phyloP scores from a whole-genome alignment of 2,113 vertebrate genomes.

The Pterophyllum scalare region DNA sequence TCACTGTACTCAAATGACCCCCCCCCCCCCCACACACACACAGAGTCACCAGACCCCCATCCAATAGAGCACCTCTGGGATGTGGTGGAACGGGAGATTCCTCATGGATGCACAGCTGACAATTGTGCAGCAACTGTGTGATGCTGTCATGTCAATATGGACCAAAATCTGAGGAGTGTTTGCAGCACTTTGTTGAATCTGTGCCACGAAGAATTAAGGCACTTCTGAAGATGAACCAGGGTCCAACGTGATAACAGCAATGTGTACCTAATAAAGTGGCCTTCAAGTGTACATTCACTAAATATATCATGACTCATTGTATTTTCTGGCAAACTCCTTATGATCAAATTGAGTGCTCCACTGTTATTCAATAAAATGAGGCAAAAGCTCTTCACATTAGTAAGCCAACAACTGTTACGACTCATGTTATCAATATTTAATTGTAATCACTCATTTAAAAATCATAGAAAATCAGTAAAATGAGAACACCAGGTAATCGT shows the following conservation, averaged over 20 bases:
- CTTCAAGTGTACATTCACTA: background rate
- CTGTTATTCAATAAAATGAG: background rate
- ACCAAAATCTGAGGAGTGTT: too few relatives aligned
- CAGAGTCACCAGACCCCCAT: too few relatives aligned
- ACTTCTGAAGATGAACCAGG: background rate
- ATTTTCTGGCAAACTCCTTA: background rate
- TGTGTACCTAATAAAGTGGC: background rate
- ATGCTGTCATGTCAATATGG: too few relatives aligned
- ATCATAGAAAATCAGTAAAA: background rate
- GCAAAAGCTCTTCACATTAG: background rate
- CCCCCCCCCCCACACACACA: too few relatives aligned
- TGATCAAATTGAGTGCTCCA: background rate
- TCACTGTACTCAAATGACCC: too few relatives aligned
- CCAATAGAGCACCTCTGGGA: too few relatives aligned
- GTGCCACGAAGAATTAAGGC: too few relatives aligned
- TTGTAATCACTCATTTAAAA: background rate
- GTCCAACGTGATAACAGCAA: background rate
- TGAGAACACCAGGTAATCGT: background rate
- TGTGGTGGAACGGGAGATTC: too few relatives aligned
- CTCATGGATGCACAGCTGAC: too few relatives aligned
- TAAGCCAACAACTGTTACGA: background rate
- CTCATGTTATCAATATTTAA: background rate
- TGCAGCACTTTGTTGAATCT: too few relatives aligned
- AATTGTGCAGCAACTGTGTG: too few relatives aligned
- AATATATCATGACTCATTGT: background rate